Percentiles rank a stretch among this genome's conserved stretches.
These are phyloP conservation scores for Antheraea mylitta DNA, from an alignment of 1,140 invertebrate species.

Conservation along the genomic window DNA sequence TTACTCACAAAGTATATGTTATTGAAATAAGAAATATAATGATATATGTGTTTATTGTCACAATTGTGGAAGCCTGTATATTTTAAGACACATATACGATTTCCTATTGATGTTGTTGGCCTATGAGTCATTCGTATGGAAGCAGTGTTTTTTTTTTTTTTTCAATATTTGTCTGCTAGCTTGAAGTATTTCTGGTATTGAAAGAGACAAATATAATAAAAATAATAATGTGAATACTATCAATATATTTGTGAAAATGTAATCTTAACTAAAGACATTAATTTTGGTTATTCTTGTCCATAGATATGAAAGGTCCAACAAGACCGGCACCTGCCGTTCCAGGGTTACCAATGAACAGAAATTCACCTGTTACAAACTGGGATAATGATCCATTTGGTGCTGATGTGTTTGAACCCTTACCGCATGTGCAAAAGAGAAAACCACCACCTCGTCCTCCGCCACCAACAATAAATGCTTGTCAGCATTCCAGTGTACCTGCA, in stretches of 20 bases:
- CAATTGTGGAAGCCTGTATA: neutral
- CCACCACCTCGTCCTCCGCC: conserved; percentile 79
- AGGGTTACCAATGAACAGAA: conserved; percentile 45
- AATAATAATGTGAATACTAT: neutral
- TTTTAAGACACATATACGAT: neutral
- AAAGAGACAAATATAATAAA: too few species aligned
- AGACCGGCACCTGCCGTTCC: conserved; percentile 67
- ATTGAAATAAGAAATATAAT: neutral
- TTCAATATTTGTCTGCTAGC: conserved; percentile 18
- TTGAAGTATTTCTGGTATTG: too few species aligned
- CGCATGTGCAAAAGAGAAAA: conserved; percentile 71
- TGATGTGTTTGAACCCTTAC: conserved; percentile 72
- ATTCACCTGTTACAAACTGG: conserved; percentile 69
- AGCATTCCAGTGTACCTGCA: conserved; percentile 52
- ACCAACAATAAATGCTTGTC: conserved; percentile 60
- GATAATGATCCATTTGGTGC: conserved; percentile 71
- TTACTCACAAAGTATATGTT: neutral
- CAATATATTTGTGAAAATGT: neutral
- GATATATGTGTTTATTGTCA: neutral
- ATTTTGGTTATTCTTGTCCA: neutral
- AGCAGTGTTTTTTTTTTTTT: neutral
- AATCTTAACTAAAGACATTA: neutral
- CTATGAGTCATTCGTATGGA: conserved; percentile 3
- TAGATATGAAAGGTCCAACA: conserved; percentile 64
- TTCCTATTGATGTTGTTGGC: neutral